Base-by-base conservation (phyloP, 1,140 invertebrate genomes). In the Brachionus koreanus region DNA sequence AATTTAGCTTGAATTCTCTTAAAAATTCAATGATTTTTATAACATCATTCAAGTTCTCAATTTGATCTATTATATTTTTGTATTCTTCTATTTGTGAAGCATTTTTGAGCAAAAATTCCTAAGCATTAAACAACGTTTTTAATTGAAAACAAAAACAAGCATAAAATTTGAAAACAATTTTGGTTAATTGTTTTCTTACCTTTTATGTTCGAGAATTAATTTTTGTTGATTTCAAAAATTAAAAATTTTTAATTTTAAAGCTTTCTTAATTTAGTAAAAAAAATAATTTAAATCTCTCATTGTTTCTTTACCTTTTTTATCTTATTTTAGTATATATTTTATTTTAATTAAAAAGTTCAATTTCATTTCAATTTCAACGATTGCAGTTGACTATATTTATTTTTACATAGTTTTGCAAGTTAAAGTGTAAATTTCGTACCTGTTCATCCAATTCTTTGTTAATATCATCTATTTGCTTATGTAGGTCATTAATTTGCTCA, bases 81-180 rank as follows among this genome's bases (percentile, higher is more conserved):
- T 74, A 74, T 46, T 74, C 69, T 74, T 74, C 69, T 46, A 74
- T 74, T 74, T 74, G 69, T 13, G 69, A 74, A 12, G 43, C 69
- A 13, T 74, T 74, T 46, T 74, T 74, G 7, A 74, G 23, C 23
- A 74, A 46, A 46, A 25, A 46, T 25, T 74, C 69, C 69, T 74
- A n/a, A n/a, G n/a, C 2, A 12, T 37, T 37, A 69, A 69, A n/a
- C n/a, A n/a, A n/a, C n/a, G n/a, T n/a, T n/a, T 69, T 16, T 39
- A 69, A 39, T 37, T 13, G 2, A 23, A 72, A 39, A 42, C 0
- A 4, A 72, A 72, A 37, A n/a, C 29, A 52, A 52, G 7, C 49
- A 52, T 16, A 52, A 52, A 52, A 16, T 52, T 52, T 16, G n/a
- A 6, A 69, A 69, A 69, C 9, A 16, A 69, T 42, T 69, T 25